These are phyloP conservation scores for Tiliacea citrago DNA, from an alignment of 2,888 invertebrate species.

Conservation along the genomic window DNA sequence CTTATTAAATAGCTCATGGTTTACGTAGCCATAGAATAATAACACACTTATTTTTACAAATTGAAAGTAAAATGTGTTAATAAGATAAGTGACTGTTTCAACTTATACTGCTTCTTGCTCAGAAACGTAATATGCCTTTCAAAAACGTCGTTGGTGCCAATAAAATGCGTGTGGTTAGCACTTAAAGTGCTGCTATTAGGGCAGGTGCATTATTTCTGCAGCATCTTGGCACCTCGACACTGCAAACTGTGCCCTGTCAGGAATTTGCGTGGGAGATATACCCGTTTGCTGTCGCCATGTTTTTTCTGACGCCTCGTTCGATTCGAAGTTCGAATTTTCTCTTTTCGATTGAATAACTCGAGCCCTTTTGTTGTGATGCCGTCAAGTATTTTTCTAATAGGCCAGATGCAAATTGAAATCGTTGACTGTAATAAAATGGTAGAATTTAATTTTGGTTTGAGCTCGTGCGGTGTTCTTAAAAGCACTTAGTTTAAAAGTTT, in stretches of 20 bases:
- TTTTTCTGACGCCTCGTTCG: slow-evolving; percentile 71
- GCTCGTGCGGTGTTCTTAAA: slow-evolving; percentile 16
- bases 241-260: slow-evolving; percentile 72
- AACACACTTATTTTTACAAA: slow-evolving; percentile 2
- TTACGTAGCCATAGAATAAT: neutral
- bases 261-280: slow-evolving; percentile 86
- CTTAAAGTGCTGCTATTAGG: slow-evolving; percentile 50
- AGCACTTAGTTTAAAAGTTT: neutral
- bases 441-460: slow-evolving; percentile 44
- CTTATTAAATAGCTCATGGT: neutral
- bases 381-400: slow-evolving; percentile 22
- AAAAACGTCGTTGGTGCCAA: slow-evolving; percentile 54
- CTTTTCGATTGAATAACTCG: slow-evolving; percentile 51
- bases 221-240: slow-evolving; percentile 58
- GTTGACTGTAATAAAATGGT: slow-evolving; percentile 25
- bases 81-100: slow-evolving; percentile 21
- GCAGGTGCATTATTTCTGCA: slow-evolving; percentile 63
- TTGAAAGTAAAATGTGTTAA: slow-evolving; percentile 20
- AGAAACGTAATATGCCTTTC: slow-evolving; percentile 45
- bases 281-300: slow-evolving; percentile 76
- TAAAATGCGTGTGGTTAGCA: slow-evolving; percentile 62
- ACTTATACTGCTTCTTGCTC: slow-evolving; percentile 1
- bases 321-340: slow-evolving; percentile 60
- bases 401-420: slow-evolving; percentile 48
- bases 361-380: slow-evolving; percentile 52